Percentiles rank a stretch among this genome's conserved stretches.
These are phyloP conservation scores for Drosophila subpulchrella DNA, from an alignment of 1,140 invertebrate species.

Conservation along the genomic window DNA sequence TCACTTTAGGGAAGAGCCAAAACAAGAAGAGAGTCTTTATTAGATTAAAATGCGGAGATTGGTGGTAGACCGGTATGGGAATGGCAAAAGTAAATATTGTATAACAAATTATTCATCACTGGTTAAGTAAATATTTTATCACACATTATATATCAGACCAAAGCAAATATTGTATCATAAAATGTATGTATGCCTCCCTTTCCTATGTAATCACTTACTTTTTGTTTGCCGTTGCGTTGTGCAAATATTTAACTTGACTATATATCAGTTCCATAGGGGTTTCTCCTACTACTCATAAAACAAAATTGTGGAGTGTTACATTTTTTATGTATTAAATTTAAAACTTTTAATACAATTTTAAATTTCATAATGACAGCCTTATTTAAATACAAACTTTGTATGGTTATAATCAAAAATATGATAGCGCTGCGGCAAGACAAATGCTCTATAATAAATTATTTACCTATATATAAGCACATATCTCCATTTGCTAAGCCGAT, in stretches of 20 bases:
- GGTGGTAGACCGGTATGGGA: slow-evolving; percentile 11
- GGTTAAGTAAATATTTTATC: slow-evolving; percentile 2
- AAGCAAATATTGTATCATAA: slow-evolving; percentile 1
- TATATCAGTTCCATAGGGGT: background rate
- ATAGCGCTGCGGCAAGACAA: background rate
- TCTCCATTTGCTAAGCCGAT: background rate
- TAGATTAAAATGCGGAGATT: slow-evolving; percentile 67
- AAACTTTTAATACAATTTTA: too few species aligned
- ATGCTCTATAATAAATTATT: background rate
- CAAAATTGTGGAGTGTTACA: too few species aligned
- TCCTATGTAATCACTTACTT: background rate
- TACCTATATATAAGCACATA: background rate
- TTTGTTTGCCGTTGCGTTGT: slow-evolving; percentile 1
- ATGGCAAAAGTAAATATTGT: slow-evolving; percentile 27
- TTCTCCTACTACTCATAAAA: too few species aligned
- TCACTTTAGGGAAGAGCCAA: slow-evolving; percentile 7
- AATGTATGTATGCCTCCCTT: background rate
- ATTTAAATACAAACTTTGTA: background rate
- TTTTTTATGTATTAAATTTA: too few species aligned
- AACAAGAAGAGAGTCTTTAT: slow-evolving; percentile 50
- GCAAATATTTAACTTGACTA: slow-evolving; percentile 9
- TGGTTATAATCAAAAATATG: background rate
- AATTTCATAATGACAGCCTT: background rate
- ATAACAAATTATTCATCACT: slow-evolving; percentile 28
- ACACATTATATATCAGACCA: background rate